Base-by-base conservation (phyloP, 2,113 vertebrate genomes). In the Chlamydotis undulata region DNA sequence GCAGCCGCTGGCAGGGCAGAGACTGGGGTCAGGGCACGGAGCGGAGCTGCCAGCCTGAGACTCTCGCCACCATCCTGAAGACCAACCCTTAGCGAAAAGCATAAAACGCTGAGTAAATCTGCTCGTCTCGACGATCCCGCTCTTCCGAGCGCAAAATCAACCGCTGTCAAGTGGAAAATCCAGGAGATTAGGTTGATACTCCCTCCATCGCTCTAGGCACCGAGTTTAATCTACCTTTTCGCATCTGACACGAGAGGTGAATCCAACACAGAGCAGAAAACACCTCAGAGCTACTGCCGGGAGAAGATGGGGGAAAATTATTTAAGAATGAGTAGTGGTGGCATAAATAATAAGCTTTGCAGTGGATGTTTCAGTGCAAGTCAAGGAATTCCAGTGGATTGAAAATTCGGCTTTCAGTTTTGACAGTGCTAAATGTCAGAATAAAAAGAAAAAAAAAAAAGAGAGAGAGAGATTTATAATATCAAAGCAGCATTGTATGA, bases 171-270 rank as follows among this genome's bases (percentile, higher is more conserved):
- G 49, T 15, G 37, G 67, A 69, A 83, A 90, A 83, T n/a, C 43
- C 60, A 64, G 24, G 35, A 71, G 37, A 31, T 31, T 19, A 0
- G 1, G 60, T 13, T 39, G 49, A 52, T 41, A 35, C 15, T 28
- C 17, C 50, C 21, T 14, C 41, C 9, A 1, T n/a, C 0, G 7
- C 50, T 68, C 43, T 9, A 53, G 14, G 31, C 7, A 1, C 23
- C 22, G 28, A 73, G 50, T 69, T 90, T 53, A 25, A 64, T 43
- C 25, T 53, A 47, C 33, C 65, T 74, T 68, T 69, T 53, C 50
- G 39, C 39, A 57, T 37, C 55, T 49, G 37, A 70, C 37, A 23
- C 0, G 2, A 43, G n/a, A 64, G 49, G 33, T 7, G 26, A 75
- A 73, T 28, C 29, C 43, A 81, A 8, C 15, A 10, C 28, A 47